Evolutionary conservation across 2,797 vertebrate species (phyloP).

Genomic region (Rhinophrynus dorsalis): DNA sequence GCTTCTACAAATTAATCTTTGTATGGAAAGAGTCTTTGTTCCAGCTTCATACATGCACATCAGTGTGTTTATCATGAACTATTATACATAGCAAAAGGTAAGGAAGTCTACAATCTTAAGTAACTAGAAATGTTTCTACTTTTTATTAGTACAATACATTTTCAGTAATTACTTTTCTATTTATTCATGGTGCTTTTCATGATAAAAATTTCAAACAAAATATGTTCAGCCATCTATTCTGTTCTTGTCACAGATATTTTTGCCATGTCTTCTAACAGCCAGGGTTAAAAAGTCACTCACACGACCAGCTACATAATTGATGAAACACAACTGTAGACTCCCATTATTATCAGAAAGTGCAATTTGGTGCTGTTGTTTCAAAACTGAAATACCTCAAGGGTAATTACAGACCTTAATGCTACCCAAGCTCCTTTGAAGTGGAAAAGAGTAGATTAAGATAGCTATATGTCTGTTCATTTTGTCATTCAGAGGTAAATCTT

Average conservation of each 20-base stretch:
- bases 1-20: too few species aligned
- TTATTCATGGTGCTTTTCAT: too few species aligned
- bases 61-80: too few species aligned
- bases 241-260: constrained; percentile 49
- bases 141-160: too few species aligned
- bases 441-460: constrained; percentile 69
- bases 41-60: too few species aligned
- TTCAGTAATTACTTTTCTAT: too few species aligned
- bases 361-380: constrained; percentile 67
- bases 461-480: constrained; percentile 60
- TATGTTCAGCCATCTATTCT: too few species aligned
- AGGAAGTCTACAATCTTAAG: too few species aligned
- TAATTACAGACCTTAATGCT: constrained; percentile 68
- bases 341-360: constrained; percentile 66
- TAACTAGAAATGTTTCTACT: too few species aligned
- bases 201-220: too few species aligned
- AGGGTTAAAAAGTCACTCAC: constrained; percentile 67
- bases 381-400: constrained; percentile 74
- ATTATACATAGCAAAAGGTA: too few species aligned
- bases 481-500: constrained; percentile 63
- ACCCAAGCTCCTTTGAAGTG: constrained; percentile 69
- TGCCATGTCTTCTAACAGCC: constrained; percentile 59
- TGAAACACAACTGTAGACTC: constrained; percentile 71
- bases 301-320: constrained; percentile 73
- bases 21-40: too few species aligned